Percentiles rank a stretch among this genome's conserved stretches.
phyloP scores from a whole-genome alignment of 1,140 invertebrate species.

The Paracyclopina nana region DNA sequence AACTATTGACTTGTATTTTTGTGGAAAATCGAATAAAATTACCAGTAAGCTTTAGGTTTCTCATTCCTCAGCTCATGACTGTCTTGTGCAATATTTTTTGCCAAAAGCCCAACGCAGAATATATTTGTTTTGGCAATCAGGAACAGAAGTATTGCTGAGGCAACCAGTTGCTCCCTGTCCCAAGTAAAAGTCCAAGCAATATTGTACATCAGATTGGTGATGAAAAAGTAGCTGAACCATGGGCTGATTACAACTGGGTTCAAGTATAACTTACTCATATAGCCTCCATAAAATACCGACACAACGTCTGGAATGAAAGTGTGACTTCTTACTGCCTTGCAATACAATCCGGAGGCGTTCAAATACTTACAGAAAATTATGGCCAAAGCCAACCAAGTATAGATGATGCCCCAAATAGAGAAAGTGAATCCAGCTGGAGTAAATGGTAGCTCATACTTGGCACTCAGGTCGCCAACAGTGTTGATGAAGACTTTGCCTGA shows the following conservation, averaged over 20 bases:
- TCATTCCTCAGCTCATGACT: neutral
- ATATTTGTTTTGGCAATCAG: neutral
- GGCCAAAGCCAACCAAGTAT: constrained; percentile 8
- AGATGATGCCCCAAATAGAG: constrained; percentile 18
- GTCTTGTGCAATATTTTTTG: neutral
- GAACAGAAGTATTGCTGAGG: neutral
- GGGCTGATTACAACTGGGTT: neutral
- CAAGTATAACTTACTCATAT: neutral
- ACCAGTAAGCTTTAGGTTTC: neutral
- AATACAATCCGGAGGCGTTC: neutral
- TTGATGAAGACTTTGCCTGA: constrained; percentile 15
- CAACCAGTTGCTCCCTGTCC: neutral
- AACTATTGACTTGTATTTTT: no score
- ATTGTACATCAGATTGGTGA: neutral
- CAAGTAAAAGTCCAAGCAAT: neutral
- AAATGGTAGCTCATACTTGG: constrained; percentile 9
- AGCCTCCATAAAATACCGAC: neutral
- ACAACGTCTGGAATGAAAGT: neutral
- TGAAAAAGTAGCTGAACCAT: neutral
- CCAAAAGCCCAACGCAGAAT: neutral
- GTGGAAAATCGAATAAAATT: no score
- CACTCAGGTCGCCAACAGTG: constrained; percentile 17
- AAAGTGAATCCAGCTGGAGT: constrained; percentile 18
- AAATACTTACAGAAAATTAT: constrained; percentile 17
- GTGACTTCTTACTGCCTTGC: neutral